A percentile compares a stretch with the other conserved stretches of the same genome.
phyloP scores from a whole-genome alignment of 2,888 invertebrate genomes.

The Aspidapion aeneum region DNA sequence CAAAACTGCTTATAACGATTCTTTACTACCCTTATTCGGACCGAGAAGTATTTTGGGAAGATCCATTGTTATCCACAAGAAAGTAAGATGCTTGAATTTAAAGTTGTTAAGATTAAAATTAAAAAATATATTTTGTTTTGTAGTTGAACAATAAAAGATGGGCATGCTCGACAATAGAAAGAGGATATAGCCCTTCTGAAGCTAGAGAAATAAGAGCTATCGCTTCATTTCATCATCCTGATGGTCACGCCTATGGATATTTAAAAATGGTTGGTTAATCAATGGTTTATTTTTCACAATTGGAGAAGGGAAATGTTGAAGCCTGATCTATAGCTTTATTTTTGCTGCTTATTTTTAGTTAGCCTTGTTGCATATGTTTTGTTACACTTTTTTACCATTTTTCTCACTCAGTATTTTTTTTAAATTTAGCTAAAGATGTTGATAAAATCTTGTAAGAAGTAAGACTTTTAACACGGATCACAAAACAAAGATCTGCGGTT shows the following conservation, averaged over 20 bases:
- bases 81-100: conserved; percentile 44
- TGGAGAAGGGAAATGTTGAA: too few species aligned
- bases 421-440: too few species aligned
- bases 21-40: conserved; percentile 77
- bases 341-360: too few species aligned
- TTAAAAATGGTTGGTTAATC: conserved; percentile 63
- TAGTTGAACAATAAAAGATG: conserved; percentile 61
- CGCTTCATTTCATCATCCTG: conserved; percentile 89
- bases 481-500: too few species aligned
- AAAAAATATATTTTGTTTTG: conserved; percentile 11
- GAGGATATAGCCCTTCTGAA: conserved; percentile 85
- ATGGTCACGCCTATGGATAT: conserved; percentile 81
- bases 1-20: conserved; percentile 68
- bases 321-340: too few species aligned
- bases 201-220: conserved; percentile 82
- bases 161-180: conserved; percentile 82
- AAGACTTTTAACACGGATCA: too few species aligned
- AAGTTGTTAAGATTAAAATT: background rate
- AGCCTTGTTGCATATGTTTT: too few species aligned
- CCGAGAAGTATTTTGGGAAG: conserved; percentile 78
- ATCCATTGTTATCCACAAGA: conserved; percentile 81
- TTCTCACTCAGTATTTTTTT: too few species aligned
- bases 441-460: too few species aligned
- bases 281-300: background rate
- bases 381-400: too few species aligned